Base-by-base conservation (phyloP, 2,888 invertebrate genomes). In the Macrophya alboannulata region DNA sequence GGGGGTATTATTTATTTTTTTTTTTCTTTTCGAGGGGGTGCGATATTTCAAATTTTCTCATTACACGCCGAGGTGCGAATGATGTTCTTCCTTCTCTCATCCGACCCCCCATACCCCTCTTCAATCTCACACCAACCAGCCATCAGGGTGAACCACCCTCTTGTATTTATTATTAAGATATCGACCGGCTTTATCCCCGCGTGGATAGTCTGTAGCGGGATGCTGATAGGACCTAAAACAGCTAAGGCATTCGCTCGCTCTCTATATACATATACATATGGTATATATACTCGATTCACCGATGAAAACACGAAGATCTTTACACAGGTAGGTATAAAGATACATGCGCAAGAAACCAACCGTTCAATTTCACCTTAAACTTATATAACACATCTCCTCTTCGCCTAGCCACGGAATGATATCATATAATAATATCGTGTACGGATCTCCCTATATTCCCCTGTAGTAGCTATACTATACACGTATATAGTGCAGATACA, bases 11-110 rank as follows among this genome's bases (percentile, higher is more conserved):
- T 90, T 90, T 90, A 2, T 89, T 88, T 89, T 89, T 89, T 91
- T 90, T 90, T 90, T 90, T 90, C 3, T 89, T 88, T 89, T 89
- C 89, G 86, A 81, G 62, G 85, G 89, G 88, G 89, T 90, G 92
- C 92, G 92, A 93, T 93, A 93, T 93, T 93, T 93, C 93, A 93
- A 93, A 93, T 93, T 93, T 93, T 93, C 93, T 93, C 93, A 93
- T 93, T 93, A 93, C 91, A 92, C 91, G 90, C 89, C 89, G 92
- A 92, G 93, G 93, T 92, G 93, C 92, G 93, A 93, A 93, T 93
- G 91, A 93, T 92, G 91, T 90, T 89, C 86, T 87, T 88, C 89
- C 87, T 87, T 84, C 40, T 85, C 81, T 59, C 81, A 85, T 86
- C 86, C 84, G 89, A 87, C 88, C 87, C 89, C 89, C 86, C 87